Evolutionary conservation across 2,888 invertebrate genomes (phyloP), one percentile per base, ranked within the genome.

Genomic region (Tipula unca): DNA sequence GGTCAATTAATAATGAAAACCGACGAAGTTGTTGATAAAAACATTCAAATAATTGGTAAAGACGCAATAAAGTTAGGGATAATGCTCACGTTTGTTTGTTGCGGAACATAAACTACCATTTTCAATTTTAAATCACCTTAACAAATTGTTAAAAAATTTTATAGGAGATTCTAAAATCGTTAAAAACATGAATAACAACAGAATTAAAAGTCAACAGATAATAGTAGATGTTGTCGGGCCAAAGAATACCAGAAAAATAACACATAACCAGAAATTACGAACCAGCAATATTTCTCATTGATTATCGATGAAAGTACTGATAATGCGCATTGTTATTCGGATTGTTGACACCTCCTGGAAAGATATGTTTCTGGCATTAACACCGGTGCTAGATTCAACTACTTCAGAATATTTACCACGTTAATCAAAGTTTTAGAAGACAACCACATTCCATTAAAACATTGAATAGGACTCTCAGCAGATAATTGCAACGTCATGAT

Each of bases 401-500:
- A 10, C 39, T 13, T 39, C 13, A 10, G 39, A 39, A 39, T 39
- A 13, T 39, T 39, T 39, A 39, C 39, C 2, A 39, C 39, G 0
- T 13, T 39, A 13, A 39, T 39, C 0, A 39, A 39, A 39, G 13
- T 39, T 39, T 39, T 39, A 39, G 39, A 39, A 39, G 83, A 84
- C 3, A 84, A 84, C 39, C 1, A 29, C n/a, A 39, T 54, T 8
- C 36, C 82, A 5, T 3, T 85, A 14, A 2, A 17, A 25, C 82
- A 85, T 85, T 54, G 29, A 17, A 82, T 29, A 84, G 29, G 85
- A 1, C 82, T 86, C 39, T 86, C 86, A 39, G 85, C 86, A 0
- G 86, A 86, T 32, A 86, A 86, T 54, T 86, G 86, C 36, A 85
- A 86, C 0, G 86, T 86, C 0, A 86, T 87, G 86, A 86, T 86